Conservation (phyloP, 2,888 invertebrate species). For the Hofmannophila pseudospretella region DNA sequence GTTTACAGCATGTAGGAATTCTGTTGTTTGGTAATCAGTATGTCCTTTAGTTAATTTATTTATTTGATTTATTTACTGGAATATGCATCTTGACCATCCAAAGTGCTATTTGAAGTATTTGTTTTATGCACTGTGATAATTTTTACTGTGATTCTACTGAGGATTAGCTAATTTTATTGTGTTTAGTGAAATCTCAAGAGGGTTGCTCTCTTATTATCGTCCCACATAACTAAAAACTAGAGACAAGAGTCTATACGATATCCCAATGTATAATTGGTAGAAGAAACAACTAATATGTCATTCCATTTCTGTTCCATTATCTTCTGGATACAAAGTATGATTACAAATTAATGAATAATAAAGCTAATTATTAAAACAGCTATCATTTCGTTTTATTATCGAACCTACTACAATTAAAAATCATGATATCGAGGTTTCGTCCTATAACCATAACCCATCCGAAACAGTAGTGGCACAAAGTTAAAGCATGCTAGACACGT, state of each 20-base stretch:
- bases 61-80: conserved; percentile 34
- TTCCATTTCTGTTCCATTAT: conserved; percentile 9
- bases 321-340: conserved; percentile 5
- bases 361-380: too few species aligned
- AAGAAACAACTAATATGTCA: conserved; percentile 1
- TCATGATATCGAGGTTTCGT: too few species aligned
- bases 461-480: too few species aligned
- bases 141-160: conserved; percentile 54
- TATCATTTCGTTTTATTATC: too few species aligned
- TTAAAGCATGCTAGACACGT: too few species aligned
- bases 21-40: conserved; percentile 41
- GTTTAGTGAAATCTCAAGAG: conserved; percentile 5
- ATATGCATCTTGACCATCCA: conserved; percentile 24
- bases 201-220: too few species aligned
- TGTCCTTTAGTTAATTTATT: conserved; percentile 32
- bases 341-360: conserved; percentile 2
- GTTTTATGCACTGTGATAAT: conserved; percentile 72
- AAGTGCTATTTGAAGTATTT: conserved; percentile 32
- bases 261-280: too few species aligned
- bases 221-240: too few species aligned
- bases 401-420: too few species aligned
- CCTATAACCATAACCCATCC: too few species aligned
- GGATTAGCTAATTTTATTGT: conserved; percentile 33
- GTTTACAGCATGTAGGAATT: conserved; percentile 26
- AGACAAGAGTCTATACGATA: too few species aligned